Evolutionary conservation across 2,888 invertebrate species (phyloP).

Genomic region (Perizoma flavofasciatum): DNA sequence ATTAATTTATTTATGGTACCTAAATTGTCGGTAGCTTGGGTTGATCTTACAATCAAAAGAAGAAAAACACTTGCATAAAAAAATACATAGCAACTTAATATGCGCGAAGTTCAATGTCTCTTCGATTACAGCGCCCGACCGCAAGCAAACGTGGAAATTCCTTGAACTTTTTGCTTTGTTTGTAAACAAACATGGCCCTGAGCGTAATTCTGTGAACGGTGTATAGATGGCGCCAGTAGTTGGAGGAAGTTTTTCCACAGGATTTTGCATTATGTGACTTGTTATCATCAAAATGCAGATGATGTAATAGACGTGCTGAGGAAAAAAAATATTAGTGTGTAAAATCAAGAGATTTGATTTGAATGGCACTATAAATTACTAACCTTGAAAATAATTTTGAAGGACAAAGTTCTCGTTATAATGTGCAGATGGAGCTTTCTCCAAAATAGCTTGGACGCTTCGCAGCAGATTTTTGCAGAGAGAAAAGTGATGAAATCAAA

Average conservation of each 20-base stretch:
- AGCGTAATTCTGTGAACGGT: conserved; percentile 45
- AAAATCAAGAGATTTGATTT: too few species aligned
- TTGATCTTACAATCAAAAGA: not conserved
- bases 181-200: conserved; percentile 71
- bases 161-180: conserved; percentile 58
- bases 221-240: conserved; percentile 59
- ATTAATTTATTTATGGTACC: too few species aligned
- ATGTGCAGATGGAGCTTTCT: not conserved
- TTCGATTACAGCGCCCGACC: conserved; percentile 25
- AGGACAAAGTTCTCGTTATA: not conserved
- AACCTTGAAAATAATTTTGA: too few species aligned
- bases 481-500: too few species aligned
- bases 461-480: too few species aligned
- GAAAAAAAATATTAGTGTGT: too few species aligned
- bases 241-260: not conserved
- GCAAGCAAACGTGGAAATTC: conserved; percentile 43
- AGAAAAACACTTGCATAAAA: not conserved
- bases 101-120: conserved; percentile 49
- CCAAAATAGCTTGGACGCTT: not conserved
- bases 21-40: too few species aligned
- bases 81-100: conserved; percentile 6
- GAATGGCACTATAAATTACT: too few species aligned
- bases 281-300: too few species aligned
- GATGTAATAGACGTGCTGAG: too few species aligned
- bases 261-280: too few species aligned